These are phyloP conservation scores for Pardalotus punctatus DNA, from an alignment of 2,113 vertebrate genomes.

Conservation along the genomic window DNA sequence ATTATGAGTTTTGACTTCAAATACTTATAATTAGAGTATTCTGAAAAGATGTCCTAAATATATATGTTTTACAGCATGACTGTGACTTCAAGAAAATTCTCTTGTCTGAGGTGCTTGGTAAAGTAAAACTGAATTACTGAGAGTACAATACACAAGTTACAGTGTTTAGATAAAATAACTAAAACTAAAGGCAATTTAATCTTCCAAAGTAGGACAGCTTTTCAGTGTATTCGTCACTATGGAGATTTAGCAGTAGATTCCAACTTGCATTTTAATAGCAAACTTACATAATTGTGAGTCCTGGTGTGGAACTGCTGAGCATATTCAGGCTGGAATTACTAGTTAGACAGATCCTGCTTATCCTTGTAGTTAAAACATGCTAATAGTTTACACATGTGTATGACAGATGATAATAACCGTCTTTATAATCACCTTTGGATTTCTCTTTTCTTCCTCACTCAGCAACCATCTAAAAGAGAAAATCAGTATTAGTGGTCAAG, in stretches of 20 bases:
- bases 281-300: constrained; percentile 62
- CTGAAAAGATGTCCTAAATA: background rate
- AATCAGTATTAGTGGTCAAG: background rate
- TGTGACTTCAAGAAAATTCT: background rate
- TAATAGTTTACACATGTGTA: background rate
- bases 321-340: constrained; percentile 36
- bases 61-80: background rate
- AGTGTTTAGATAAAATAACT: constrained; percentile 50
- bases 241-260: constrained; percentile 65
- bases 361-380: constrained; percentile 18
- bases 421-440: background rate
- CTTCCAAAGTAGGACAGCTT: constrained; percentile 64
- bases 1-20: constrained; percentile 39
- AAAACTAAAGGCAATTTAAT: constrained; percentile 71
- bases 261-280: constrained; percentile 68
- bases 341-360: constrained; percentile 40
- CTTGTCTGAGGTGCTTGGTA: constrained; percentile 37
- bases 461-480: background rate
- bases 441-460: background rate
- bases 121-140: constrained; percentile 46
- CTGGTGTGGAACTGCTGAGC: constrained; percentile 40
- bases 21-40: background rate
- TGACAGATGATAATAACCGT: constrained; percentile 3
- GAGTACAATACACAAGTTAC: constrained; percentile 31
- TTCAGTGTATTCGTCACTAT: constrained; percentile 61